Base-by-base conservation (phyloP, 2,113 vertebrate species). In the Stigmatopora argus region DNA sequence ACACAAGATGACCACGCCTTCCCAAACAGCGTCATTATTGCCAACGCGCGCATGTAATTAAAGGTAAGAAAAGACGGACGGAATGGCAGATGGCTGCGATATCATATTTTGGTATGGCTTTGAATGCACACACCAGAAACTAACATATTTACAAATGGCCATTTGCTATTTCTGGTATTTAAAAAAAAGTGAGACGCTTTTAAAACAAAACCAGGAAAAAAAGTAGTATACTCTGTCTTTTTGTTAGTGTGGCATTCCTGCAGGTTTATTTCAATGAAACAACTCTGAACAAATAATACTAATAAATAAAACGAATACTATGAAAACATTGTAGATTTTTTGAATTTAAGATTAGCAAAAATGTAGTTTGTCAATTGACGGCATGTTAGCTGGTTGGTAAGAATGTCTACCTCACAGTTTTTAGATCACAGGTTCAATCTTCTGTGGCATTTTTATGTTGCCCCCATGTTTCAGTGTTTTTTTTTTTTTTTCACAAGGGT, bases 31-130 rank as follows among this genome's bases (percentile, higher is more conserved):
- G 47, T 81, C 81, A 81, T 86, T 83, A 85, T 63, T 70, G 69
- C 61, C 35, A 23, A 57, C 69, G 77, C 49, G 67, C 11, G 49
- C 35, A 69, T 80, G 72, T 85, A 82, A 87, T 88, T 86, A 87
- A 74, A 85, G 79, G 79, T 84, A 78, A 83, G 56, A 58, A 21
- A 71, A 84, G 64, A 72, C 49, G 69, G 34, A 45, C 34, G 41
- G 72, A 64, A 51, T 64, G 67, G 77, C 84, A 86, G 82, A 80
- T 86, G 84, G 76, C 63, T 9, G 60, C 11, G 14, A 52, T 70
- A 79, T 78, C 76, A 19, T 59, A 41, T 79, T 66, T 60, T 70
- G 53, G 19, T 38, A 61, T 18, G 13, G n/a, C 38, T 14, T 65
- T 72, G 38, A 72, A 31, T 62, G 59, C 63, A 56, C 47, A 67